These are phyloP conservation scores for Glaucidium brasilianum DNA, from an alignment of 2,113 vertebrate genomes.

Conservation along the genomic window DNA sequence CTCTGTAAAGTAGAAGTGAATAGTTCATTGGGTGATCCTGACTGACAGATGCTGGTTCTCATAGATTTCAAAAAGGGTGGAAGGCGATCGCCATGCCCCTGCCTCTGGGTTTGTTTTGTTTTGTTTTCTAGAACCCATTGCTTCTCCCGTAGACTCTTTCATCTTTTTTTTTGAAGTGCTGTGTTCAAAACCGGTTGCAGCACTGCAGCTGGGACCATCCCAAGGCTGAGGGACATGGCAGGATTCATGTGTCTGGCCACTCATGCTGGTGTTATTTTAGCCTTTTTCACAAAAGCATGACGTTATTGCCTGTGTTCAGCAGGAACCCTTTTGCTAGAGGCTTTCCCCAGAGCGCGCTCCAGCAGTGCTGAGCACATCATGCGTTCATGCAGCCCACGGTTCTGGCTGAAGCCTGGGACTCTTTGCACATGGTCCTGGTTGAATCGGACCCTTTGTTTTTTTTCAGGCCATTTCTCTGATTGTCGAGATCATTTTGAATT, in stretches of 20 bases:
- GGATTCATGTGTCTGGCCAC: not conserved
- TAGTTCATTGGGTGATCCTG: not conserved
- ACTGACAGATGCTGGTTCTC: not conserved
- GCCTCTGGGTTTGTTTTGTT: not conserved
- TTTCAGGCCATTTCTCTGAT: slow-evolving; percentile 44
- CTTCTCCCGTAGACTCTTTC: not conserved
- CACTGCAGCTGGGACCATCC: not conserved
- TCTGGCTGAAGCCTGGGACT: not conserved
- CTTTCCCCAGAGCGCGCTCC: not conserved
- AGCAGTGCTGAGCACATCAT: not conserved
- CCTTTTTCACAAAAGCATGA: not conserved
- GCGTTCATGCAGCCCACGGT: not conserved
- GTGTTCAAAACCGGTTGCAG: not conserved
- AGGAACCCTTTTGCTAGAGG: not conserved
- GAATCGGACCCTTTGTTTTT: slow-evolving; percentile 57
- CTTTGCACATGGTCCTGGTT: slow-evolving; percentile 1
- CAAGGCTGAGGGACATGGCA: not conserved
- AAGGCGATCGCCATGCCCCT: not conserved
- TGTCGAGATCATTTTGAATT: slow-evolving; percentile 59
- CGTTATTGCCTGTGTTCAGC: accelerated
- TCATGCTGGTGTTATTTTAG: not conserved
- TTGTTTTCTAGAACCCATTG: not conserved
- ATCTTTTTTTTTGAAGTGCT: not conserved
- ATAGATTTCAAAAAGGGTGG: not conserved
- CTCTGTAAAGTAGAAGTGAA: not conserved